Conservation (phyloP, 2,797 vertebrate species). For the Simalia tracyae region DNA sequence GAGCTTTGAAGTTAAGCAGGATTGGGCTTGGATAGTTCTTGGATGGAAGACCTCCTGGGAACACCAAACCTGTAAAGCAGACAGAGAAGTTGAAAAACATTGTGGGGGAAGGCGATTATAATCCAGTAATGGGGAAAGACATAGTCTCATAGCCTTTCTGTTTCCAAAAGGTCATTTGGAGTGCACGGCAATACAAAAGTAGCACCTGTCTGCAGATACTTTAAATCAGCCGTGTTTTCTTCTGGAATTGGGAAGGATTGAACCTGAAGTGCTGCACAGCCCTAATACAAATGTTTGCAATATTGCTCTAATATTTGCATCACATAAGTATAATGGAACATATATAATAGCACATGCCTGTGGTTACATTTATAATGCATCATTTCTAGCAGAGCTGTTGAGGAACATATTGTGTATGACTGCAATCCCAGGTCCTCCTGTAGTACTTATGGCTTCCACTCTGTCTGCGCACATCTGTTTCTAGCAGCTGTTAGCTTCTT, state of each 20-base stretch:
- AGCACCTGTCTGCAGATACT: background rate
- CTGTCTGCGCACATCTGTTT: background rate
- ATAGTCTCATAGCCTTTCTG: background rate
- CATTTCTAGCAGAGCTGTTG: background rate
- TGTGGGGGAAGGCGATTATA: background rate
- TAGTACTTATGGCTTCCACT: background rate
- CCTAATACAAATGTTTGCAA: background rate
- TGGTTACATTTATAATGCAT: background rate
- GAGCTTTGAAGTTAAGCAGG: background rate
- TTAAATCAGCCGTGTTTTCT: background rate
- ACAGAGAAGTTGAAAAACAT: background rate
- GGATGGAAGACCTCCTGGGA: background rate
- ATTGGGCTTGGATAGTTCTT: background rate
- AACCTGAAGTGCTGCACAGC: background rate
- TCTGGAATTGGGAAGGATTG: background rate
- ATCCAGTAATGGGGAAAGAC: background rate
- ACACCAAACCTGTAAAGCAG: background rate
- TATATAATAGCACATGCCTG: background rate
- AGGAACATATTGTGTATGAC: background rate
- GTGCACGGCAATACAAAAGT: background rate
- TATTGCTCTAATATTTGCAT: background rate
- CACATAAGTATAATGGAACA: background rate
- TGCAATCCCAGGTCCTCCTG: background rate
- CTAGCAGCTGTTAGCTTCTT: background rate
- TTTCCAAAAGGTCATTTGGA: background rate